phyloP scores from a whole-genome alignment of 2,888 invertebrate genomes.

The Megastigmus dorsalis region DNA sequence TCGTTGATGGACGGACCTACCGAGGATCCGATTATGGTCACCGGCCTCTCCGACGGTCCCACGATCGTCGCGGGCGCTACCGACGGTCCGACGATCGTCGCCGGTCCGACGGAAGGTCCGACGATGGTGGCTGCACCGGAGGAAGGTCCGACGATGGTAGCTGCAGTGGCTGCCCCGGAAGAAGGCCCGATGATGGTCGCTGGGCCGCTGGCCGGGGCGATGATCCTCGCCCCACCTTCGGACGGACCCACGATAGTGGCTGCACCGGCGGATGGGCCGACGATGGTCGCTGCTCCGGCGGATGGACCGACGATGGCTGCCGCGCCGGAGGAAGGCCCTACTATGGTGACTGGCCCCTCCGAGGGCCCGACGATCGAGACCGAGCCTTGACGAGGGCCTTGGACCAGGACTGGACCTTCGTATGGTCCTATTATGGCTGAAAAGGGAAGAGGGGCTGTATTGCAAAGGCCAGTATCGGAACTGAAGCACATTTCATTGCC shows the following conservation, averaged over 20 bases:
- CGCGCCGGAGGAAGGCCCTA: slow-evolving; percentile 55
- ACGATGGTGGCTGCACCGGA: slow-evolving; percentile 19
- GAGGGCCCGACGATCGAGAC: slow-evolving; percentile 55
- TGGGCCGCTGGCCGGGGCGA: slow-evolving; percentile 51
- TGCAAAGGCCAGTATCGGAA: too few species aligned
- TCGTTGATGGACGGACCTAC: background rate
- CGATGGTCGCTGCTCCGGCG: slow-evolving; percentile 66
- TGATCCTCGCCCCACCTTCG: slow-evolving; percentile 52
- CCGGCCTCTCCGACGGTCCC: background rate
- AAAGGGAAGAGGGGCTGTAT: background rate
- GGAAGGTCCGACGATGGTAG: slow-evolving; percentile 44
- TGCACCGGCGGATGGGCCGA: slow-evolving; percentile 68
- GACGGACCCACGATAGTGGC: slow-evolving; percentile 55
- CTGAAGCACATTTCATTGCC: background rate
- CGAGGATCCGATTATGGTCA: background rate
- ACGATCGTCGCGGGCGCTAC: background rate
- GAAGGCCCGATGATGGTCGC: slow-evolving; percentile 49
- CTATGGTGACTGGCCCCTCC: slow-evolving; percentile 58
- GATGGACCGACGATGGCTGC: slow-evolving; percentile 64
- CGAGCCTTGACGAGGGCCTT: slow-evolving; percentile 54
- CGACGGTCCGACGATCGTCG: slow-evolving; percentile 25
- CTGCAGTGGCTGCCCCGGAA: background rate
- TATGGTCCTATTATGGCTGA: slow-evolving; percentile 42
- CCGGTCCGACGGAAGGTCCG: slow-evolving; percentile 14
- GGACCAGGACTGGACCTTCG: slow-evolving; percentile 30